These are phyloP conservation scores for Porites australiensis DNA, from an alignment of 64 coral and sea anemone genomes.

Conservation along the genomic window DNA sequence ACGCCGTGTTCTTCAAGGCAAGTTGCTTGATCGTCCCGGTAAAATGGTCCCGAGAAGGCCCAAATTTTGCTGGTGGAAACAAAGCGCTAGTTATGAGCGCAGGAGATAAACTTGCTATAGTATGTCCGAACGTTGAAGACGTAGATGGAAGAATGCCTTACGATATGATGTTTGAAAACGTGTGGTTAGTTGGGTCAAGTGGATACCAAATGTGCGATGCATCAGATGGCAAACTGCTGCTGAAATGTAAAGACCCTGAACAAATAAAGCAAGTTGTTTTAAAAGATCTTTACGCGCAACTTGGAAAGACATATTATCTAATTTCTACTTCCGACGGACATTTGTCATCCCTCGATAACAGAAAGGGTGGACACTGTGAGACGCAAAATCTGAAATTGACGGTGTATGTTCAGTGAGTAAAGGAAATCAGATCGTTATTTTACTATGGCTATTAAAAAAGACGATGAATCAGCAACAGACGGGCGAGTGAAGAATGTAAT, in stretches of 20 bases:
- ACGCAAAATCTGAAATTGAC: conserved; percentile 37
- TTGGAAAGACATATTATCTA: conserved; percentile 30
- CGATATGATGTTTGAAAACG: conserved; percentile 21
- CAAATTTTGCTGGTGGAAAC: not conserved
- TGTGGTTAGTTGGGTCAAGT: conserved; percentile 16
- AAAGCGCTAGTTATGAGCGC: not conserved
- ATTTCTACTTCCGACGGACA: conserved; percentile 26
- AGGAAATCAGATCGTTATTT: not conserved
- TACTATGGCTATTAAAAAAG: no score
- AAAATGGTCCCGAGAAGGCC: conserved; percentile 1
- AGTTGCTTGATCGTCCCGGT: not conserved
- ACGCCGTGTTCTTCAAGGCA: not conserved
- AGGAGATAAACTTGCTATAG: not conserved
- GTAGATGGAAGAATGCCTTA: not conserved
- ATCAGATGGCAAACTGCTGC: conserved; percentile 16
- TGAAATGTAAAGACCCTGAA: conserved; percentile 33
- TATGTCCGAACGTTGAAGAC: not conserved
- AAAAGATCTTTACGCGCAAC: conserved; percentile 7
- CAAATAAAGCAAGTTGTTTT: conserved; percentile 1
- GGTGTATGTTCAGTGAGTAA: conserved; percentile 20
- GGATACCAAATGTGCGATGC: not conserved
- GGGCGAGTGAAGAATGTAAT: no score
- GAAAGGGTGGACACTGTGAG: not conserved
- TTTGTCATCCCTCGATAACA: conserved; percentile 27
- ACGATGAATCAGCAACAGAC: no score